A percentile compares a stretch with the other conserved stretches of the same genome.
These are phyloP conservation scores for Apamea crenata DNA, from an alignment of 2,888 invertebrate species.

Conservation along the genomic window DNA sequence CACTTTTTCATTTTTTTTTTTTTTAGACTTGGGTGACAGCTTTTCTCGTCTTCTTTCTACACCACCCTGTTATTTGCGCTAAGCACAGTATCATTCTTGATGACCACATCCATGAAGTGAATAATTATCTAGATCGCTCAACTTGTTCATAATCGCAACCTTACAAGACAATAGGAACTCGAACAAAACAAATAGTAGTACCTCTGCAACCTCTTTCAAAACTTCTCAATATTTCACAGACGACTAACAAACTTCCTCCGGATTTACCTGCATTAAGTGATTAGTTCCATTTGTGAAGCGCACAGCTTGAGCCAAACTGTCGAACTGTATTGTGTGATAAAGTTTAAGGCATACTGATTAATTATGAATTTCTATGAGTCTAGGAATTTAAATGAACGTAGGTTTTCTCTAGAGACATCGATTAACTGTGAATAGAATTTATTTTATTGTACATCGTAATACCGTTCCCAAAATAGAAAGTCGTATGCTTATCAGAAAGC, in stretches of 20 bases:
- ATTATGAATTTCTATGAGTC: slow-evolving; percentile 64
- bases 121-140: no score
- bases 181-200: slow-evolving; percentile 64
- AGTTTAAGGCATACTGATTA: slow-evolving; percentile 70
- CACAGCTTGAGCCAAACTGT: slow-evolving; percentile 79
- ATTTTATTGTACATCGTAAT: no score
- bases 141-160: no score
- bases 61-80: no score
- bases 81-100: no score
- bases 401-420: slow-evolving; percentile 3
- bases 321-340: slow-evolving; percentile 71
- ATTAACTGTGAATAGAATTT: no score
- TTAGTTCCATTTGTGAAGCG: slow-evolving; percentile 87
- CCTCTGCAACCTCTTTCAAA: slow-evolving; percentile 73
- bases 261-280: slow-evolving; percentile 87
- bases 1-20: no score
- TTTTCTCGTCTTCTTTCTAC: no score
- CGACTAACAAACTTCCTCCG: slow-evolving; percentile 74
- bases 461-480: no score
- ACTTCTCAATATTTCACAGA: slow-evolving; percentile 86
- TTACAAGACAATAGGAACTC: background rate
- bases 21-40: no score
- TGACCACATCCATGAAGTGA: no score
- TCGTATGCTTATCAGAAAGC: no score
- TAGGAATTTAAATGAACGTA: slow-evolving; percentile 37